Evolutionary conservation across 2,888 invertebrate species (phyloP).

Genomic region (Caenorhabditis panamensis): DNA sequence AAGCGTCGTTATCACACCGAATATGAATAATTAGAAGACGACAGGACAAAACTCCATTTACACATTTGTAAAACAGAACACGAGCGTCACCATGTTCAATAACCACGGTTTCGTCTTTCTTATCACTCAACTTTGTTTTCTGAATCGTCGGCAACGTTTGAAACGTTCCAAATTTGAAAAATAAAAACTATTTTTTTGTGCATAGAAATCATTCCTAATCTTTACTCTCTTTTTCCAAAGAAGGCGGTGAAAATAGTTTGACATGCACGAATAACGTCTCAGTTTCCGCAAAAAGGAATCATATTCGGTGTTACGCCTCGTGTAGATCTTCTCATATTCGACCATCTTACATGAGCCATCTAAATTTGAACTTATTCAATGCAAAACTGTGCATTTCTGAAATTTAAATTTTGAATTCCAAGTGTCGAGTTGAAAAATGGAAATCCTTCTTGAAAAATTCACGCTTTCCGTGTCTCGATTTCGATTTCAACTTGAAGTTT

Average conservation of each 20-base stretch:
- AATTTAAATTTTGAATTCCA: slow-evolving; percentile 2
- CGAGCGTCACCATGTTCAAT: too few species aligned
- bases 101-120: neutral
- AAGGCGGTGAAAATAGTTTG: neutral
- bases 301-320: slow-evolving; percentile 28
- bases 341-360: neutral
- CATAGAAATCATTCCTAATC: neutral
- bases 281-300: slow-evolving; percentile 20
- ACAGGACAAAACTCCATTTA: neutral
- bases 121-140: too few species aligned
- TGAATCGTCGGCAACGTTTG: too few species aligned
- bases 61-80: neutral
- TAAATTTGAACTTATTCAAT: neutral
- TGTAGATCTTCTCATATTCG: slow-evolving; percentile 33
- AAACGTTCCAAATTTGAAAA: too few species aligned
- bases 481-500: slow-evolving; percentile 9
- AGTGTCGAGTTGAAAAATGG: neutral
- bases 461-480: slow-evolving; percentile 32
- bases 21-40: slow-evolving; percentile 45
- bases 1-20: slow-evolving; percentile 51
- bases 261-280: slow-evolving; percentile 14
- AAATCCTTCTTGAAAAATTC: slow-evolving; percentile 31
- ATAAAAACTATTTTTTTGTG: neutral
- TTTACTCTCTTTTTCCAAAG: neutral
- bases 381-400: neutral